Conservation (phyloP, 1,140 invertebrate genomes). For the Caenorhabditis latens region DNA sequence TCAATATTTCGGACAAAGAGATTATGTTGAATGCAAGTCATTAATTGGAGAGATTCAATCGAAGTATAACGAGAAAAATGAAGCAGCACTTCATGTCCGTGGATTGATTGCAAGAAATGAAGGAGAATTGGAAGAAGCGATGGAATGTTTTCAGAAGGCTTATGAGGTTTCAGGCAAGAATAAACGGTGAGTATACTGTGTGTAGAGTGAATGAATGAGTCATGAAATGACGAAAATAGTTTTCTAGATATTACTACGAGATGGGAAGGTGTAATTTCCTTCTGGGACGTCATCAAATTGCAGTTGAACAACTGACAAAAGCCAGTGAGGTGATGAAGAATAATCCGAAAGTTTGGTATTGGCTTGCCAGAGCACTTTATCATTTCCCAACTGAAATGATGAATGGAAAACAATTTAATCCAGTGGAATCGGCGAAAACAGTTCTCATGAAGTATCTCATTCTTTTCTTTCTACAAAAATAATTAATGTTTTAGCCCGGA, state of each 20-base stretch:
- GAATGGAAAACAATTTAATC: not conserved
- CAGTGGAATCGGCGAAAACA: not conserved
- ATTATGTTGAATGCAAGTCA: constrained; percentile 38
- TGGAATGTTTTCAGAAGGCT: constrained; percentile 40
- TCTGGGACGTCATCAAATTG: constrained; percentile 13
- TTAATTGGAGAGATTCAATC: constrained; percentile 38
- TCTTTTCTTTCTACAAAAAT: no score
- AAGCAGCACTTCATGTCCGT: constrained; percentile 6
- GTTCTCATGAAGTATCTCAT: not conserved
- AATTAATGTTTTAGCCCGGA: not conserved
- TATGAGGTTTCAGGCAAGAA: constrained; percentile 9
- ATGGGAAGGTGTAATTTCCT: constrained; percentile 32
- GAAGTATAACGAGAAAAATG: constrained; percentile 31
- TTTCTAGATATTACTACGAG: constrained; percentile 41
- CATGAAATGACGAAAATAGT: no score
- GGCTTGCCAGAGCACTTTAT: constrained; percentile 39
- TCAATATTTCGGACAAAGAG: constrained; percentile 32
- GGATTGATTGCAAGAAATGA: constrained; percentile 50
- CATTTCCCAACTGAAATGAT: constrained; percentile 34
- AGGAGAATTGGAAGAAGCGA: constrained; percentile 46
- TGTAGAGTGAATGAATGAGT: no score
- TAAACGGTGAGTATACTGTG: not conserved
- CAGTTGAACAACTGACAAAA: constrained; percentile 36
- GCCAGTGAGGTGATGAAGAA: constrained; percentile 38
- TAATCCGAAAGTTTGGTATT: constrained; percentile 54